Conservation (phyloP, 2,113 vertebrate species). For the Eonycteris spelaea region DNA sequence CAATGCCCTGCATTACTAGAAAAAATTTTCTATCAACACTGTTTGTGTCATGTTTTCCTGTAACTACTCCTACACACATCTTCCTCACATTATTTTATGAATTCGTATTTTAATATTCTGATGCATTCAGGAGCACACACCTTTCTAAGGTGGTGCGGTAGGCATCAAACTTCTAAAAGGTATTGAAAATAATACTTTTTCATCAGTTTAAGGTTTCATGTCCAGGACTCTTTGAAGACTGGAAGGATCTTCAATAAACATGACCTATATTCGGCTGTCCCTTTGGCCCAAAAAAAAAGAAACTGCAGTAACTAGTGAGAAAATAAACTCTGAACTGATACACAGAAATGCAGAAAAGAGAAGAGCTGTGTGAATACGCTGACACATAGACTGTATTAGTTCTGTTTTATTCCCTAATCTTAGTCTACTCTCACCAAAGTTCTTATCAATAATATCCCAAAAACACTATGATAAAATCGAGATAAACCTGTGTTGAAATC, state of each 20-base stretch:
- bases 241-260: not conserved
- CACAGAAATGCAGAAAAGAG: not conserved
- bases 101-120: constrained; percentile 28
- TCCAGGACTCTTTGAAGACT: not conserved
- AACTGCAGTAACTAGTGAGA: not conserved
- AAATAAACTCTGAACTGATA: not conserved
- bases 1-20: not conserved
- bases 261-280: not conserved
- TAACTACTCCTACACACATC: not conserved
- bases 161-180: not conserved
- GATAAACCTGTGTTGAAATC: not conserved
- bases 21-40: not conserved
- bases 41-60: not conserved
- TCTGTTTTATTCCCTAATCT: not conserved
- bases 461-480: not conserved
- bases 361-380: not conserved
- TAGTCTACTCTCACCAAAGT: not conserved
- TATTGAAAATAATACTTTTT: not conserved
- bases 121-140: not conserved
- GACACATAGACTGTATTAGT: not conserved
- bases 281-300: constrained; percentile 20
- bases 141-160: not conserved
- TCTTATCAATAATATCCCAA: constrained; percentile 13
- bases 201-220: not conserved
- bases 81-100: constrained; percentile 26